A percentile compares a stretch with the other conserved stretches of the same genome.
phyloP scores from a whole-genome alignment of 2,113 vertebrate species.

The Megaptera novaeangliae region DNA sequence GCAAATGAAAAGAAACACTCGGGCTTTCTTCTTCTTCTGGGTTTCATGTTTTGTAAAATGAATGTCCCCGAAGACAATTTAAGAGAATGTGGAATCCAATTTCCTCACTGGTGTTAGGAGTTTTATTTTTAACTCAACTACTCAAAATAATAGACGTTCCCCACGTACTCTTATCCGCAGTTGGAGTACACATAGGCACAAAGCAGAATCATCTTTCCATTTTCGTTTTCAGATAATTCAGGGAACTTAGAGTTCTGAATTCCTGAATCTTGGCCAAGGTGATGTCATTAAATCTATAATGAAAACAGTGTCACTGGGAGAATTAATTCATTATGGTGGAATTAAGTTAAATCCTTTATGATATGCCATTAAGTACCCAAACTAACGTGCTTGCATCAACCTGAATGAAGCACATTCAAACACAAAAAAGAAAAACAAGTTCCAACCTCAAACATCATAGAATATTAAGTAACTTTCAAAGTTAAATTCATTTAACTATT shows the following conservation, averaged over 20 bases:
- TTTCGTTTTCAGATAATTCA: constrained; percentile 30
- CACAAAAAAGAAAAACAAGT: constrained; percentile 34
- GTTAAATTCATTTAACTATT: constrained; percentile 39
- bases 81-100: background rate
- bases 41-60: background rate
- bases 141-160: constrained; percentile 8
- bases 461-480: constrained; percentile 38
- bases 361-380: constrained; percentile 50
- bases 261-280: constrained; percentile 43
- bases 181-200: background rate
- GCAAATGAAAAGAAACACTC: constrained; percentile 20
- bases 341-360: constrained; percentile 70
- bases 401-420: background rate
- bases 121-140: constrained; percentile 39
- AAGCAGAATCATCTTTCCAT: background rate
- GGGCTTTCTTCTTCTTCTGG: constrained; percentile 7
- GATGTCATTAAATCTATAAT: constrained; percentile 51
- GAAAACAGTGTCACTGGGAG: constrained; percentile 31
- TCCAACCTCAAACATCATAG: constrained; percentile 26
- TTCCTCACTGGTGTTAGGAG: background rate
- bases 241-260: constrained; percentile 33
- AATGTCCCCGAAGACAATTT: constrained; percentile 46
- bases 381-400: constrained; percentile 31
- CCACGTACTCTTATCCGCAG: background rate
- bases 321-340: constrained; percentile 73